These are phyloP conservation scores for Drosophila trichaetosa DNA, from an alignment of 2,888 invertebrate genomes.

Conservation along the genomic window DNA sequence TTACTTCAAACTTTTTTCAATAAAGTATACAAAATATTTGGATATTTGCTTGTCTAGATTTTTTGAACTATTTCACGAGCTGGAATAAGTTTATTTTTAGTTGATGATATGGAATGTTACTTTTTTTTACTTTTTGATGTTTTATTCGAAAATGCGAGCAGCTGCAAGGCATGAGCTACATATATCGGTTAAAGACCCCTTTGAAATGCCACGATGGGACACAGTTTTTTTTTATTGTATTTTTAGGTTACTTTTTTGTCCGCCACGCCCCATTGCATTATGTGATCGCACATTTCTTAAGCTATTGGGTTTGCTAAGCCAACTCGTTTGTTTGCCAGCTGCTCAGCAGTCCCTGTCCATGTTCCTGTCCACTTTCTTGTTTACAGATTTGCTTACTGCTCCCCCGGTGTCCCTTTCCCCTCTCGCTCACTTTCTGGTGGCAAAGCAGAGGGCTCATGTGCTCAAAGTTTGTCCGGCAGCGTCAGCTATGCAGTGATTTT, in stretches of 20 bases:
- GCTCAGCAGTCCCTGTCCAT: constrained; percentile 40
- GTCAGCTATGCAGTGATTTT: constrained; percentile 75
- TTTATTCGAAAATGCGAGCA: not conserved
- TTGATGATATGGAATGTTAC: not conserved
- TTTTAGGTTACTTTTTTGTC: constrained; percentile 1
- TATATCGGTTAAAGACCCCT: not conserved
- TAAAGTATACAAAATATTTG: constrained; percentile 43
- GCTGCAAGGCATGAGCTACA: not conserved
- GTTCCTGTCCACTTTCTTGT: constrained; percentile 55
- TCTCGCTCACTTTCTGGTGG: not conserved
- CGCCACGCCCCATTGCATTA: constrained; percentile 36
- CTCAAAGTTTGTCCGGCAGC: constrained; percentile 59
- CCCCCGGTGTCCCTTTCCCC: not conserved
- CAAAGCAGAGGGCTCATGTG: constrained; percentile 26
- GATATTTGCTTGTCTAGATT: constrained; percentile 26
- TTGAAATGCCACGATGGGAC: not conserved
- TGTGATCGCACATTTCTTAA: constrained; percentile 45
- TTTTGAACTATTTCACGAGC: constrained; percentile 1
- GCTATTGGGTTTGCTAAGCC: constrained; percentile 51
- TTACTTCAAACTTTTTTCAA: constrained; percentile 67
- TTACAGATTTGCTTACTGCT: constrained; percentile 48
- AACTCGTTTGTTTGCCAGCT: constrained; percentile 53
- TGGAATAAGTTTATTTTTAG: not conserved
- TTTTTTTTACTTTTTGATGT: not conserved
- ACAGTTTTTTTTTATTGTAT: constrained; percentile 3